Conservation (phyloP, 2,888 invertebrate species). For the Mongoloraphidia duomilia region DNA sequence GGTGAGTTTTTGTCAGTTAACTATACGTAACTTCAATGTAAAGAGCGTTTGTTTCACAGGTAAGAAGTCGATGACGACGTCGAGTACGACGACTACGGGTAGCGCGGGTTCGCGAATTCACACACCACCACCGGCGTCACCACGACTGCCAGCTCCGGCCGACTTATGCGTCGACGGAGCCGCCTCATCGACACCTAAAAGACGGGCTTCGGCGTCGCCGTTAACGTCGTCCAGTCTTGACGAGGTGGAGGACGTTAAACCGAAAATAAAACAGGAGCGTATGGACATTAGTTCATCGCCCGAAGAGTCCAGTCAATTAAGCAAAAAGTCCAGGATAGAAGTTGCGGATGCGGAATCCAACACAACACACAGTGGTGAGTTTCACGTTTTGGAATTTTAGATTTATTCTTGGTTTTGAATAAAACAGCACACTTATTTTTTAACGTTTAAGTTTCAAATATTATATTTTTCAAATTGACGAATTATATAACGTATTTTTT, state of each 20-base stretch:
- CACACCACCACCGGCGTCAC: slow-evolving; percentile 58
- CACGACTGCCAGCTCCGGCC: slow-evolving; percentile 46
- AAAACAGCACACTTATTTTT: no score
- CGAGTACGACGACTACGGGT: not conserved
- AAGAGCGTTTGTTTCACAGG: no score
- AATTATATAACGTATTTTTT: no score
- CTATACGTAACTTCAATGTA: slow-evolving; percentile 21
- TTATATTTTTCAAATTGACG: no score
- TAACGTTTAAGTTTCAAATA: no score
- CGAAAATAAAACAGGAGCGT: slow-evolving; percentile 48
- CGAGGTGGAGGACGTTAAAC: slow-evolving; percentile 31
- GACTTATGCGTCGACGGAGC: slow-evolving; percentile 62
- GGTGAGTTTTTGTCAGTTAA: not conserved
- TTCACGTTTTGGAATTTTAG: not conserved
- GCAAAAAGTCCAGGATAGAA: slow-evolving; percentile 65
- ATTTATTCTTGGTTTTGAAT: not conserved
- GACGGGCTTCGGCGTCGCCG: slow-evolving; percentile 33
- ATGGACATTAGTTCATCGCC: slow-evolving; percentile 50
- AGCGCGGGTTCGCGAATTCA: slow-evolving; percentile 43
- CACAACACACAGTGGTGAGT: slow-evolving; percentile 81
- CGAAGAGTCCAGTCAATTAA: slow-evolving; percentile 39
- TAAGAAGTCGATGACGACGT: not conserved
- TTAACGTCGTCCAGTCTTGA: slow-evolving; percentile 28
- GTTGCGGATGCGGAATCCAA: slow-evolving; percentile 81
- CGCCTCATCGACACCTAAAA: slow-evolving; percentile 68